phyloP scores from a whole-genome alignment of 2,888 invertebrate genomes.

The Lamellibrachia columna region DNA sequence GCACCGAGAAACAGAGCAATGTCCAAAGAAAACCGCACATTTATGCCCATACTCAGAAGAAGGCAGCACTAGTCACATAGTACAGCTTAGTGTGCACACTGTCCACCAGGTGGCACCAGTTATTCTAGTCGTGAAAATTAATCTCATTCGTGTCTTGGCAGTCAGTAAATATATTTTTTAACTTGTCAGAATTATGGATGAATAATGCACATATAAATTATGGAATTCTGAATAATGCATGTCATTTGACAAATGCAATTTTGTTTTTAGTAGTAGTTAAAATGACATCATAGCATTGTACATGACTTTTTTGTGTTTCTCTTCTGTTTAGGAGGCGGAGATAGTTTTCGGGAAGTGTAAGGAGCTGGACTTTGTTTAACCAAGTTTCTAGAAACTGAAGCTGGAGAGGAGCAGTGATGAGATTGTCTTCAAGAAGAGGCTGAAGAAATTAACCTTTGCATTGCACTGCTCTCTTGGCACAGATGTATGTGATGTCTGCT shows the following conservation, averaged over 20 bases:
- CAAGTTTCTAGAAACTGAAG: neutral
- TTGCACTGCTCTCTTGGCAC: neutral
- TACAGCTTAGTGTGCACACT: neutral
- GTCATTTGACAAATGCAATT: too few species aligned
- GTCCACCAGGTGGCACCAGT: neutral
- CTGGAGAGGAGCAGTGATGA: neutral
- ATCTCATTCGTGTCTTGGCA: neutral
- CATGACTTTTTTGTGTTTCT: neutral
- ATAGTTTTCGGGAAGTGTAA: neutral
- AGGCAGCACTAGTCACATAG: neutral
- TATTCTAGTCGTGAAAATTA: neutral
- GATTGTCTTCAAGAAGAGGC: neutral
- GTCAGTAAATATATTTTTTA: too few species aligned
- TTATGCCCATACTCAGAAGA: neutral
- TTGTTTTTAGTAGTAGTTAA: too few species aligned
- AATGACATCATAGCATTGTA: too few species aligned
- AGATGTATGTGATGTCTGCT: neutral
- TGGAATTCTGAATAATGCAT: too few species aligned
- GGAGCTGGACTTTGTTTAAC: neutral
- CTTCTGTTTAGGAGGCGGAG: constrained; percentile 5
- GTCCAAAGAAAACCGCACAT: neutral
- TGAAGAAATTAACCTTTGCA: neutral
- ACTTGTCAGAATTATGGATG: too few species aligned
- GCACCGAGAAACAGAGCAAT: neutral
- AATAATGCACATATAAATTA: too few species aligned